Evolutionary conservation across 2,113 vertebrate genomes (phyloP).

Genomic region (Istiophorus platypterus): DNA sequence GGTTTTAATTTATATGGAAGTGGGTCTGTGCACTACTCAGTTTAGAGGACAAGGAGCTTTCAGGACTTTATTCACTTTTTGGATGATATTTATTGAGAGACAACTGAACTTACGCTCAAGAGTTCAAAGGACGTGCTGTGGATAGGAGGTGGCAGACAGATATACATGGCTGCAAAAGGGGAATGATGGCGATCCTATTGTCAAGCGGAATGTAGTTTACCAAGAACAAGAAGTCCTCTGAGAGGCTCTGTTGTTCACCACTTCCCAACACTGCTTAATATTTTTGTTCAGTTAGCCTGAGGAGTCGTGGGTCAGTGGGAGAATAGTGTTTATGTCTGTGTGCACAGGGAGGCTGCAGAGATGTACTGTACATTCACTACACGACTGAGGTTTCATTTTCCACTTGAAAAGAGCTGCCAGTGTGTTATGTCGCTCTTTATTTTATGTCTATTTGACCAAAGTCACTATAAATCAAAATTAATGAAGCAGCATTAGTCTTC

Average conservation of each 20-base stretch:
- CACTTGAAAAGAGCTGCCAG: not conserved
- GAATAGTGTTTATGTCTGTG: constrained; percentile 31
- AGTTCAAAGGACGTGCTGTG: constrained; percentile 40
- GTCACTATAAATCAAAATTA: constrained; percentile 1
- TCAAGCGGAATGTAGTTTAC: constrained; percentile 57
- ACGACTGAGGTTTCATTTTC: not conserved
- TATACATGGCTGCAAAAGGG: constrained; percentile 60
- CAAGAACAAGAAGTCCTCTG: constrained; percentile 68
- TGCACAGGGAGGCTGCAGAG: constrained; percentile 1
- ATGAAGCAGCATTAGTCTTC: constrained; percentile 16
- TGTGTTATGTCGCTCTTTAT: not conserved
- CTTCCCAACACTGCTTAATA: constrained; percentile 30
- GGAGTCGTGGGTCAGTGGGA: constrained; percentile 26
- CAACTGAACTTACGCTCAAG: not conserved
- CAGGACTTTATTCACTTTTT: not conserved
- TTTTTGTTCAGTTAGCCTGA: constrained; percentile 59
- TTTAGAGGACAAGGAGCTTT: not conserved
- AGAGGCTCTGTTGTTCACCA: constrained; percentile 62
- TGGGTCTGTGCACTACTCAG: constrained; percentile 24
- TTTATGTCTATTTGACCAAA: not conserved
- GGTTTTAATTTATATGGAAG: constrained; percentile 52
- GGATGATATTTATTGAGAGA: not conserved
- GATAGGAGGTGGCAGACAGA: constrained; percentile 56
- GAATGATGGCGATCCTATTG: constrained; percentile 58
- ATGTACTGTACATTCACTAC: not conserved